These are phyloP conservation scores for Tachina fera DNA, from an alignment of 2,888 invertebrate genomes.

Conservation along the genomic window DNA sequence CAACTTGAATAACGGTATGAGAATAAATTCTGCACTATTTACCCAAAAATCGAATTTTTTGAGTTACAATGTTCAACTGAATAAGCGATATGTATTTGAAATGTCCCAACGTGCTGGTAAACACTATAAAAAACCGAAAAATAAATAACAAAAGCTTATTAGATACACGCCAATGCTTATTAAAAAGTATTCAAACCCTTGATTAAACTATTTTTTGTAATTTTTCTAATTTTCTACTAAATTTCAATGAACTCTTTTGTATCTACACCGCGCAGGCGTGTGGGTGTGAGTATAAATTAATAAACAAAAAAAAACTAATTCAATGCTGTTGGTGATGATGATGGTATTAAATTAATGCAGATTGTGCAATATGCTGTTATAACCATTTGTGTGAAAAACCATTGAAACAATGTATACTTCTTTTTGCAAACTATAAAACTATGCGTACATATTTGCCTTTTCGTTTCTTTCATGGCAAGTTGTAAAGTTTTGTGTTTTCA, in stretches of 20 bases:
- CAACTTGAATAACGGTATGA: too few relatives aligned
- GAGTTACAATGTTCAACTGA: too few relatives aligned
- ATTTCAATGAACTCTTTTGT: constrained; percentile 57
- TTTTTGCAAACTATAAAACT: constrained; percentile 51
- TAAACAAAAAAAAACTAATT: constrained; percentile 34
- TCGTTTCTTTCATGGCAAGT: constrained; percentile 23
- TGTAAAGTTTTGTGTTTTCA: constrained; percentile 35
- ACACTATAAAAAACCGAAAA: not conserved
- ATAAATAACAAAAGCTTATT: constrained; percentile 47
- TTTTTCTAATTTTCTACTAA: constrained; percentile 39
- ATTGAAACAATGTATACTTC: constrained; percentile 28
- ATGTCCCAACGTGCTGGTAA: not conserved
- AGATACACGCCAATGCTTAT: constrained; percentile 58
- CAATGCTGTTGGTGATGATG: constrained; percentile 64
- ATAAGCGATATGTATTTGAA: too few relatives aligned
- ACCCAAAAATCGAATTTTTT: too few relatives aligned
- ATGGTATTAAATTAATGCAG: constrained; percentile 65
- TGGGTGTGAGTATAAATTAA: constrained; percentile 55
- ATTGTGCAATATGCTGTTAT: constrained; percentile 77
- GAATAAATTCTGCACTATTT: too few relatives aligned
- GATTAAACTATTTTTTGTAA: constrained; percentile 18
- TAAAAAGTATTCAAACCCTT: constrained; percentile 12
- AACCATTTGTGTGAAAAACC: constrained; percentile 77
- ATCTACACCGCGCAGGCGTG: constrained; percentile 56
- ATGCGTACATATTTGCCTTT: constrained; percentile 8